Percentiles rank a stretch among this genome's conserved stretches.
Evolutionary conservation across 1,140 invertebrate species (phyloP).

Genomic region (Drosophila parvula): DNA sequence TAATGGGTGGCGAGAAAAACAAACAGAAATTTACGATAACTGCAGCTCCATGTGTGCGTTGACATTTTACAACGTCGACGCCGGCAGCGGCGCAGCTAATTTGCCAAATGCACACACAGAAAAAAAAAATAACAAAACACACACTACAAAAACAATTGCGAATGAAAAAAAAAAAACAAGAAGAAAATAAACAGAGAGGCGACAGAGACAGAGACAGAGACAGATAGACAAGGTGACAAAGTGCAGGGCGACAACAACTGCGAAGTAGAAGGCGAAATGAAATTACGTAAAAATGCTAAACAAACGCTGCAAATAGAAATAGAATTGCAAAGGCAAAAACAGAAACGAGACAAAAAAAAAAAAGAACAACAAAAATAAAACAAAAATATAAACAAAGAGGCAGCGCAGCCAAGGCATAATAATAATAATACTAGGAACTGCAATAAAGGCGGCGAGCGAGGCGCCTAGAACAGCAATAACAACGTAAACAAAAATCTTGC

Average conservation of each 20-base stretch:
- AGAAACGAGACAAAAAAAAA: too few relatives aligned
- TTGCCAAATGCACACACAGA: conserved; percentile 58
- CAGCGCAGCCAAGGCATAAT: conserved; percentile 19
- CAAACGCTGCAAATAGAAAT: conserved; percentile 37
- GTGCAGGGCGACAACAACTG: conserved; percentile 53
- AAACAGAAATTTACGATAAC: conserved; percentile 38
- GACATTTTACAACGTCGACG: conserved; percentile 52
- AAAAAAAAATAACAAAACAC: neutral
- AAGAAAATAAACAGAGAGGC: conserved; percentile 9
- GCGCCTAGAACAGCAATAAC: conserved; percentile 18
- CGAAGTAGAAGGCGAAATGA: conserved; percentile 42
- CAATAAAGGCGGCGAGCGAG: neutral
- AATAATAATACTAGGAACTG: conserved; percentile 29
- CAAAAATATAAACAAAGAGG: conserved; percentile 50
- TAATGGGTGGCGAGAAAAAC: conserved; percentile 14
- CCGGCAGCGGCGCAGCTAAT: conserved; percentile 37
- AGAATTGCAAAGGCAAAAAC: conserved; percentile 11
- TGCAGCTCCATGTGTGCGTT: conserved; percentile 52
- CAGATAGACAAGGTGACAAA: conserved; percentile 32
- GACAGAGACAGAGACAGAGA: neutral
- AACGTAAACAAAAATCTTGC: conserved; percentile 32
- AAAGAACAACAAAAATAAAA: neutral
- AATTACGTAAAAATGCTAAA: conserved; percentile 69
- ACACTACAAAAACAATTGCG: neutral
- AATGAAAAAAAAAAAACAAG: neutral